Conservation (phyloP, 2,113 vertebrate species). For the Nyctibius bracteatus region DNA sequence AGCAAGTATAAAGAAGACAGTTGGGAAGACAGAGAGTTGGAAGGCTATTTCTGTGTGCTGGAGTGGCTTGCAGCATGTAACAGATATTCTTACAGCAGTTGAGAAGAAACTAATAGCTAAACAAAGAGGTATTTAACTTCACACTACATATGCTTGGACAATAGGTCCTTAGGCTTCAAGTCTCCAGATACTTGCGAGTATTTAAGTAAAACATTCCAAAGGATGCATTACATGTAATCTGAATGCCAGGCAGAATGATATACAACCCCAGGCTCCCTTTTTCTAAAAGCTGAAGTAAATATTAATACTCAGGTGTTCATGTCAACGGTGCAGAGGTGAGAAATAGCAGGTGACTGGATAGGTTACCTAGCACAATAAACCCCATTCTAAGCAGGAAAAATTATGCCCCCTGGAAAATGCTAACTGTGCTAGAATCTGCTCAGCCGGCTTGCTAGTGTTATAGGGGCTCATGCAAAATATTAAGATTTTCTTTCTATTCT, state of each 20-base stretch:
- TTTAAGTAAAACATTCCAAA: slow-evolving; percentile 34
- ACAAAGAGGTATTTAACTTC: slow-evolving; percentile 44
- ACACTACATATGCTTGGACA: neutral
- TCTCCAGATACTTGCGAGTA: neutral
- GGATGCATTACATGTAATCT: slow-evolving; percentile 10
- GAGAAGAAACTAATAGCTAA: slow-evolving; percentile 37
- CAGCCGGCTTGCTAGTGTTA: neutral
- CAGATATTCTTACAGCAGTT: slow-evolving; percentile 45
- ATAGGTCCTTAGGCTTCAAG: neutral
- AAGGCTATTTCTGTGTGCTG: neutral
- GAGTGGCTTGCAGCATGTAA: neutral
- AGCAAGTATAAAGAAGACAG: neutral
- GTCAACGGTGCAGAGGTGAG: neutral
- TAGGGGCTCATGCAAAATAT: neutral
- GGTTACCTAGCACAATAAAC: neutral
- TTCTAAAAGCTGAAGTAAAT: neutral
- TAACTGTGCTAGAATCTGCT: neutral
- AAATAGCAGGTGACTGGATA: neutral
- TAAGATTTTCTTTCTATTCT: neutral
- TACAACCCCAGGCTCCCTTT: neutral
- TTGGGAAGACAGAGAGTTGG: neutral
- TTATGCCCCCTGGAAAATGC: neutral
- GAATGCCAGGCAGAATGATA: neutral
- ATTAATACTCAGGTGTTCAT: neutral
- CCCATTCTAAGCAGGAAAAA: neutral